Evolutionary conservation across 2,113 vertebrate species (phyloP).

Genomic region (Oncorhynchus masou): DNA sequence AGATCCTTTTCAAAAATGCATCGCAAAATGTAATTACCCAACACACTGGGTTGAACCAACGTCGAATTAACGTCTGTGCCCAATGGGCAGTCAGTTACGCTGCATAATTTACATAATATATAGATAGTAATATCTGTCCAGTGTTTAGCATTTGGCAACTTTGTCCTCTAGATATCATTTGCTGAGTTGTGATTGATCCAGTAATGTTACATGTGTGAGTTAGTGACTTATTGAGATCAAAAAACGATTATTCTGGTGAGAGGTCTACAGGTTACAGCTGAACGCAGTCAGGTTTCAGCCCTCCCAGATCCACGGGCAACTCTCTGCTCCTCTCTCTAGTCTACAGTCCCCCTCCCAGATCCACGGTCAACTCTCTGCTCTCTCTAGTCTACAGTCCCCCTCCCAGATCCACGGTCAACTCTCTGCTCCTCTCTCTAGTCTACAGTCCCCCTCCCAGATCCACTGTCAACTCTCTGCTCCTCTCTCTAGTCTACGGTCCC

Average conservation of each 20-base stretch:
- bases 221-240: slow-evolving; percentile 37
- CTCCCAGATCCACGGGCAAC: slow-evolving; percentile 50
- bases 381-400: background rate
- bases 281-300: slow-evolving; percentile 10
- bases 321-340: slow-evolving; percentile 34
- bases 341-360: slow-evolving; percentile 23
- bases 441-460: too few relatives aligned
- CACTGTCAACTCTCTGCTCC: too few relatives aligned
- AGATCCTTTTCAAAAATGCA: background rate
- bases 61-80: too few relatives aligned
- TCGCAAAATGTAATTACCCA: background rate
- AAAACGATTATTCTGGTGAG: slow-evolving; percentile 45
- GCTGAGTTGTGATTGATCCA: slow-evolving; percentile 11
- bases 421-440: too few relatives aligned
- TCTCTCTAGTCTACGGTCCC: too few relatives aligned
- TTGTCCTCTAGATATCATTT: too few relatives aligned
- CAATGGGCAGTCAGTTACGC: too few relatives aligned
- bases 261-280: slow-evolving; percentile 53
- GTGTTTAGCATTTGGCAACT: too few relatives aligned
- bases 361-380: slow-evolving; percentile 40
- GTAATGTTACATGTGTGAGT: slow-evolving; percentile 30
- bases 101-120: too few relatives aligned
- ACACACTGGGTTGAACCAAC: too few relatives aligned
- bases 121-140: too few relatives aligned
- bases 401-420: too few relatives aligned